Evolutionary conservation across 2,888 invertebrate species (phyloP).

Genomic region (Tetheella fluctuosa): DNA sequence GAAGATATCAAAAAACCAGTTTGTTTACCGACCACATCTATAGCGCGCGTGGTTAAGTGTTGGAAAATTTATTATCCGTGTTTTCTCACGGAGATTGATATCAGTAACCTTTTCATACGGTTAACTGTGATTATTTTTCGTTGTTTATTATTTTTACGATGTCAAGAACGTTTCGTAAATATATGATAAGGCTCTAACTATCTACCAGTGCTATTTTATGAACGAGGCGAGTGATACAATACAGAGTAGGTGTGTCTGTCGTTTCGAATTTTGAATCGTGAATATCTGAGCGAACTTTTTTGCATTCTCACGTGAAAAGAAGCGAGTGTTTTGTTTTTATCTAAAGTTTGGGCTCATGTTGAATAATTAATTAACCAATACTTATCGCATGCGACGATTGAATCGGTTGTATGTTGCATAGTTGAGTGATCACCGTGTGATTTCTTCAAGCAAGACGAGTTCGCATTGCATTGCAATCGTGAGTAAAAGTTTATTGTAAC

Average conservation of each 20-base stretch:
- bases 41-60: conserved; percentile 44
- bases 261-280: conserved; percentile 65
- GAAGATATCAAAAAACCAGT: conserved; percentile 75
- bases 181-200: background rate
- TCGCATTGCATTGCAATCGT: conserved; percentile 65
- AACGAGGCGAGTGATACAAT: conserved; percentile 28
- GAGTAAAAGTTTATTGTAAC: conserved; percentile 68
- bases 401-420: conserved; percentile 60
- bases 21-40: conserved; percentile 73
- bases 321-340: conserved; percentile 54
- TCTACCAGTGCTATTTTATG: conserved; percentile 13
- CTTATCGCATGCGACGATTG: conserved; percentile 25
- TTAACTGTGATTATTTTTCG: background rate
- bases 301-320: conserved; percentile 66
- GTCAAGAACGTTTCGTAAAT: background rate
- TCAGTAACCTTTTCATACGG: conserved; percentile 14
- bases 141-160: background rate
- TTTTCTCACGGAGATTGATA: conserved; percentile 46
- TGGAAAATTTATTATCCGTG: conserved; percentile 41
- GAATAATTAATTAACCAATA: conserved; percentile 21
- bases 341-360: conserved; percentile 36
- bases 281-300: conserved; percentile 60
- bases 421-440: conserved; percentile 67
- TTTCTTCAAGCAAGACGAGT: conserved; percentile 47
- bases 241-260: conserved; percentile 67